A percentile compares a stretch with the other conserved stretches of the same genome.
Evolutionary conservation across 2,888 invertebrate genomes (phyloP).

Genomic region (Athalia cordata): DNA sequence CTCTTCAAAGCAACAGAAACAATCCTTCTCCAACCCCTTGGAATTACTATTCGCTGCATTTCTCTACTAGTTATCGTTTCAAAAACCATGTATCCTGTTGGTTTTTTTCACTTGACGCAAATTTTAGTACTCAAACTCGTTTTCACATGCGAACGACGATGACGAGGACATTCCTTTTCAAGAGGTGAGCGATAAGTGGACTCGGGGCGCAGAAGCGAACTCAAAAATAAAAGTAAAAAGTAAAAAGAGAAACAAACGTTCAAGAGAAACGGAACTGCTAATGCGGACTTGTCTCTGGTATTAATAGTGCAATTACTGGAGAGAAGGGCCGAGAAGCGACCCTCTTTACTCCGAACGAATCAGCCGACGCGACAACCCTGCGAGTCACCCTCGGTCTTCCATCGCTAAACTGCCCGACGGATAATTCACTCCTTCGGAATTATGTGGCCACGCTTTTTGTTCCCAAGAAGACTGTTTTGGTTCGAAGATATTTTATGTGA

Average conservation of each 20-base stretch:
- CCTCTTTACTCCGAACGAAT: slow-evolving; percentile 38
- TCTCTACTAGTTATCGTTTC: not conserved
- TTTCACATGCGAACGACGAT: too few species aligned
- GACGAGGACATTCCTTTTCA: not conserved
- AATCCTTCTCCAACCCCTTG: slow-evolving; percentile 27
- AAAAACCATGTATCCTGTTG: too few species aligned
- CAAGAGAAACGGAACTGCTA: slow-evolving; percentile 22
- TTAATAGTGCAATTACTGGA: slow-evolving; percentile 40
- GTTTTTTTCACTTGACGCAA: too few species aligned
- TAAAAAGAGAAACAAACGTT: not conserved
- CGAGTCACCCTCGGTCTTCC: slow-evolving; percentile 28
- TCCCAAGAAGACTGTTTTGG: not conserved
- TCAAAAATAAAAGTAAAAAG: not conserved
- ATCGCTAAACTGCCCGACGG: slow-evolving; percentile 29
- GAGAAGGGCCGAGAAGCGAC: slow-evolving; percentile 25
- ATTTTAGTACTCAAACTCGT: too few species aligned
- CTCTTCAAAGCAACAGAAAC: slow-evolving; percentile 40
- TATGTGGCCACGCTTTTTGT: not conserved
- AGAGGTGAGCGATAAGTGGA: not conserved
- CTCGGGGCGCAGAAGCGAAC: too few species aligned
- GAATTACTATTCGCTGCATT: slow-evolving; percentile 1
- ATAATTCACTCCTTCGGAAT: slow-evolving; percentile 15
- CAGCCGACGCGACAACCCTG: slow-evolving; percentile 39
- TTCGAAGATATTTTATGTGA: not conserved
- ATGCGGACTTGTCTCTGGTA: slow-evolving; percentile 31